Percentiles rank a stretch among this genome's conserved stretches.
phyloP scores from a whole-genome alignment of 2,888 invertebrate genomes.

The Pseudeuparius sepicola region DNA sequence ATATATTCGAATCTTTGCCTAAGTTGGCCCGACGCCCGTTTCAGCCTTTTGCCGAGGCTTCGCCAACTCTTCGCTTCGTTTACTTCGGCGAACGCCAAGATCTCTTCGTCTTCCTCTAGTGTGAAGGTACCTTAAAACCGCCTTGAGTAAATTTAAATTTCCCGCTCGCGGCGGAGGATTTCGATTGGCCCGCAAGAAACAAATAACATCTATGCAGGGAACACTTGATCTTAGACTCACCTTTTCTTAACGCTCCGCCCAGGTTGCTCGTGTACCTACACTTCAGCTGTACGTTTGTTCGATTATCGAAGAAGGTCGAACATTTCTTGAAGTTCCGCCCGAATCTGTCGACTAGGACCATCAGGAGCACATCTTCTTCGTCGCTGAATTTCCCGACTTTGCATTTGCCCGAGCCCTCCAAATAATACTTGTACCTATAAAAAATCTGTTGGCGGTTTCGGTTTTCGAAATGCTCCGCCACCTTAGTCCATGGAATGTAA shows the following conservation, averaged over 20 bases:
- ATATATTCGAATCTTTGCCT: slow-evolving; percentile 50
- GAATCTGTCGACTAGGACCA: slow-evolving; percentile 51
- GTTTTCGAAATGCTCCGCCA: slow-evolving; percentile 51
- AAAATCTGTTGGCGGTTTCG: slow-evolving; percentile 58
- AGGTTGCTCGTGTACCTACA: slow-evolving; percentile 30
- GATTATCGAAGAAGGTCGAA: slow-evolving; percentile 47
- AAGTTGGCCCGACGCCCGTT: slow-evolving; percentile 48
- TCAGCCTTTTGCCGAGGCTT: slow-evolving; percentile 43
- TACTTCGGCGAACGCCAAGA: slow-evolving; percentile 45
- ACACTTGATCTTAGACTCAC: too few relatives aligned
- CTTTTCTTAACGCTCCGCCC: slow-evolving; percentile 34
- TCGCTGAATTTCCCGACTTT: slow-evolving; percentile 49
- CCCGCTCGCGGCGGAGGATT: too few relatives aligned
- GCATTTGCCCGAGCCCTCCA: slow-evolving; percentile 34
- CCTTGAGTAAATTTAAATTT: neutral
- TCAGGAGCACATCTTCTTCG: slow-evolving; percentile 56
- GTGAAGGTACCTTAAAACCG: slow-evolving; percentile 41
- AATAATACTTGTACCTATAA: slow-evolving; percentile 42
- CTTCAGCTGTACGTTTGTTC: slow-evolving; percentile 52
- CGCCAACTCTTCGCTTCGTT: slow-evolving; percentile 43
- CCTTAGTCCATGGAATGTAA: slow-evolving; percentile 64
- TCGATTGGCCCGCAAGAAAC: too few relatives aligned
- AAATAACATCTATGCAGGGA: too few relatives aligned
- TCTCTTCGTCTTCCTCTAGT: slow-evolving; percentile 48
- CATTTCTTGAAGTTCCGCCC: slow-evolving; percentile 50